Evolutionary conservation across 2,113 vertebrate genomes (phyloP), one percentile per base, ranked within the genome.

Genomic region (Forbesichthys papilliferus): DNA sequence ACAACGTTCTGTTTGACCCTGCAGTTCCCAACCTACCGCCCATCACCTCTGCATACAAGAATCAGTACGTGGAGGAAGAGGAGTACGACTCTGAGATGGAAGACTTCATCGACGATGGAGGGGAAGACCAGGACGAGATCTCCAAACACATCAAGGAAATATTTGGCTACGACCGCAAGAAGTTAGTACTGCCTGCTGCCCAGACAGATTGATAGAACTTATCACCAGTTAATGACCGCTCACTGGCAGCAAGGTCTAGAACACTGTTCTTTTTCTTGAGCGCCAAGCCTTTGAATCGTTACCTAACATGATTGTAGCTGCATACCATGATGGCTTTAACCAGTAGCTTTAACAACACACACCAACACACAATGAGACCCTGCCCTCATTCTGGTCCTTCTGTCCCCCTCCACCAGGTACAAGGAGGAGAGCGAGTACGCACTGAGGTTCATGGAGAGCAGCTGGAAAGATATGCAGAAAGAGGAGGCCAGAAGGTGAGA

Each of bases 1-100:
- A 42, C 36, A 9, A 56, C n/a, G 9, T 10, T 16, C 53, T 34
- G 36, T 0, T 72, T 13, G 12, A 4, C 67, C 48, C 3, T 69
- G 4, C 72, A 92, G 95, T 91, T 77, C 73, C 88, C 11, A 80
- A 74, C 53, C 85, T 94, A 12, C 93, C 95, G 18, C 92, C 94
- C 36, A 82, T 97, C 85, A 89, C 93, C 4, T 93, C 90, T 11
- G 86, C 86, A 12, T 93, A 94, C 84, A 94, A 90, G 87, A 93
- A 93, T 78, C 93, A 48, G 75, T 90, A 85, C 47, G 95, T 96
- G 33, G 95, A 96, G 0, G 95, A 96, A 5, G 92, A 97, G 0
- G 96, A 99, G 8, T 94, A 95, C 27, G 98, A 99, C 82, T 94
- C 98, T 3, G 98, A 99, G 90, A 99, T 99, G 97, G 96, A 99